Evolutionary conservation across 1,140 invertebrate species (phyloP).

Genomic region (Lepidurus couesii): DNA sequence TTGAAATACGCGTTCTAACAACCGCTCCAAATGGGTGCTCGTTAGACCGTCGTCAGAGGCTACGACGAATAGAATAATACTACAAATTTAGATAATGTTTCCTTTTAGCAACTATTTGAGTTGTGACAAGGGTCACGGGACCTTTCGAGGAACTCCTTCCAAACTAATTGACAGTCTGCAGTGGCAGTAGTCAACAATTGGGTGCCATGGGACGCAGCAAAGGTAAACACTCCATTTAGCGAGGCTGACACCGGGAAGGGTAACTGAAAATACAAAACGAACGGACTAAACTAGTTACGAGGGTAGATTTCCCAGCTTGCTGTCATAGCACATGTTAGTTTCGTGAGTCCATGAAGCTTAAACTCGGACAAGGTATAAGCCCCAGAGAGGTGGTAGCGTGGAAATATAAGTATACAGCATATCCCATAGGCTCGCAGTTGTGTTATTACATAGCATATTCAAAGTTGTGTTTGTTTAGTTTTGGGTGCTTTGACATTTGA

Average conservation of each 20-base stretch:
- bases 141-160: constrained; percentile 17
- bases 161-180: constrained; percentile 22
- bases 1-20: constrained; percentile 29
- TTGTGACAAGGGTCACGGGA: not conserved
- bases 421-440: too few species aligned
- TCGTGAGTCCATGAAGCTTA: too few species aligned
- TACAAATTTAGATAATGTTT: not conserved
- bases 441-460: too few species aligned
- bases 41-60: constrained; percentile 24
- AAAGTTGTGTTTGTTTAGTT: too few species aligned
- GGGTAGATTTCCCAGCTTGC: too few species aligned
- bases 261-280: constrained; percentile 24
- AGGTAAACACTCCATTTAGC: constrained; percentile 25
- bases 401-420: too few species aligned
- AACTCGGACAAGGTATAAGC: too few species aligned
- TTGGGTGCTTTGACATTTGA: too few species aligned
- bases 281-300: too few species aligned
- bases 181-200: not conserved
- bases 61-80: constrained; percentile 27
- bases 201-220: not conserved
- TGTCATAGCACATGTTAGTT: too few species aligned
- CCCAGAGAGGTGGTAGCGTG: too few species aligned
- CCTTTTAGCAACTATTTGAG: too few species aligned
- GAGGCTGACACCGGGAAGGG: constrained; percentile 30
- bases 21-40: constrained; percentile 26